Percentiles rank a stretch among this genome's conserved stretches.
phyloP scores from a whole-genome alignment of 2,797 vertebrate genomes.

The Artibeus lituratus region DNA sequence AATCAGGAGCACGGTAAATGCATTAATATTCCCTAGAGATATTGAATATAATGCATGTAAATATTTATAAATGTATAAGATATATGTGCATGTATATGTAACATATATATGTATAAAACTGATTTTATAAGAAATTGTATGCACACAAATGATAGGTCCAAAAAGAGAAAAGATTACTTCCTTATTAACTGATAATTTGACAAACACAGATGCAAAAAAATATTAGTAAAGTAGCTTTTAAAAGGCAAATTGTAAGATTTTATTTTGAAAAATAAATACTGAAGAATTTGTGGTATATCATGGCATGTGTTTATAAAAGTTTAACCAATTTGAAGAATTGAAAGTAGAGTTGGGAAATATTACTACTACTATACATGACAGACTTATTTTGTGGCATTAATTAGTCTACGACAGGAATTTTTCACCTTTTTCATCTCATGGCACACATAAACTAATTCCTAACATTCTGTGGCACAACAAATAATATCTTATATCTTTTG shows the following conservation, averaged over 20 bases:
- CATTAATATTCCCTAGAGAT: not conserved
- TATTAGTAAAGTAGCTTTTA: not conserved
- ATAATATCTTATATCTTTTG: not conserved
- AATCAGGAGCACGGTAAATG: not conserved
- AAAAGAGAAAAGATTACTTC: not conserved
- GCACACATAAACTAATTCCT: not conserved
- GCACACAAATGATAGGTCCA: not conserved
- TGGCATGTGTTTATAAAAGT: not conserved
- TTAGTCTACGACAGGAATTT: not conserved
- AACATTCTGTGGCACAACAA: not conserved
- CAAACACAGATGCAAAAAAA: not conserved
- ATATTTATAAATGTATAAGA: not conserved
- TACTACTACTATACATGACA: not conserved
- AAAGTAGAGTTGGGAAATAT: not conserved
- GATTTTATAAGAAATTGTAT: not conserved
- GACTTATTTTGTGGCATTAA: not conserved
- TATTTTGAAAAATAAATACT: not conserved
- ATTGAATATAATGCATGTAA: not conserved
- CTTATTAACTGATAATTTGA: not conserved
- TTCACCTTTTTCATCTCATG: not conserved
- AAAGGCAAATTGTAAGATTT: not conserved
- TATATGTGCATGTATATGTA: not conserved
- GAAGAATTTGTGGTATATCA: not conserved
- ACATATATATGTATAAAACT: not conserved
- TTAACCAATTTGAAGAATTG: not conserved